Percentiles rank a stretch among this genome's conserved stretches.
phyloP scores from a whole-genome alignment of 2,113 vertebrate species.

The Tor tambroides region DNA sequence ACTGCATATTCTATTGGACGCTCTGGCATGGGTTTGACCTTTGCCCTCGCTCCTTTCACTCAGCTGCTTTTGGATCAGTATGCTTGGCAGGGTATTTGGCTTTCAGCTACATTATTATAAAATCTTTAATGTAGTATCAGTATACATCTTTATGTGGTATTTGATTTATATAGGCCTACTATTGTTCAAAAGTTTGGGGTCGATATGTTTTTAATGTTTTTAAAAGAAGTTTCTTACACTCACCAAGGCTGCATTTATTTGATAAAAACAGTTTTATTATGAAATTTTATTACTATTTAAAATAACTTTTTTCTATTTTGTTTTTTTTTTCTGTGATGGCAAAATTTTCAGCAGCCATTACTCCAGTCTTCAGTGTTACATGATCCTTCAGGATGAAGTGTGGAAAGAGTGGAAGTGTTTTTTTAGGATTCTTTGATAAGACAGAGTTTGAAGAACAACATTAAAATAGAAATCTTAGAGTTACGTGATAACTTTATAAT shows the following conservation, averaged over 20 bases:
- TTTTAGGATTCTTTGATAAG: no score
- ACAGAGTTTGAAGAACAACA: background rate
- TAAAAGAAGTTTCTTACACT: background rate
- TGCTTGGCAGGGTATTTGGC: slow-evolving; percentile 85
- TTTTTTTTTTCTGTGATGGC: background rate
- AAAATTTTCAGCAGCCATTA: background rate
- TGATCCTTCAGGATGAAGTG: background rate
- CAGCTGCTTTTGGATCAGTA: slow-evolving; percentile 86
- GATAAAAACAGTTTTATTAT: background rate
- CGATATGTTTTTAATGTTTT: background rate
- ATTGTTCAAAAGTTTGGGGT: no score
- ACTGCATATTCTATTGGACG: slow-evolving; percentile 85
- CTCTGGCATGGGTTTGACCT: slow-evolving; percentile 91
- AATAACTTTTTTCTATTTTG: background rate
- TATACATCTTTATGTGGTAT: background rate
- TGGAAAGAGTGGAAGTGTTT: background rate
- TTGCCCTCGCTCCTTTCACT: slow-evolving; percentile 87
- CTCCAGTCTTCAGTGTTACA: background rate
- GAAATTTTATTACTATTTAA: background rate
- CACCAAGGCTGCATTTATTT: background rate
- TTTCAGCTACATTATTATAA: background rate
- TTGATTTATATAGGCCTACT: background rate
- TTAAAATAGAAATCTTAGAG: background rate
- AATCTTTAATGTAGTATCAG: background rate
- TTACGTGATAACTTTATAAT: background rate